Conservation (phyloP, 2,797 vertebrate genomes). For the Amniataba percoides region DNA sequence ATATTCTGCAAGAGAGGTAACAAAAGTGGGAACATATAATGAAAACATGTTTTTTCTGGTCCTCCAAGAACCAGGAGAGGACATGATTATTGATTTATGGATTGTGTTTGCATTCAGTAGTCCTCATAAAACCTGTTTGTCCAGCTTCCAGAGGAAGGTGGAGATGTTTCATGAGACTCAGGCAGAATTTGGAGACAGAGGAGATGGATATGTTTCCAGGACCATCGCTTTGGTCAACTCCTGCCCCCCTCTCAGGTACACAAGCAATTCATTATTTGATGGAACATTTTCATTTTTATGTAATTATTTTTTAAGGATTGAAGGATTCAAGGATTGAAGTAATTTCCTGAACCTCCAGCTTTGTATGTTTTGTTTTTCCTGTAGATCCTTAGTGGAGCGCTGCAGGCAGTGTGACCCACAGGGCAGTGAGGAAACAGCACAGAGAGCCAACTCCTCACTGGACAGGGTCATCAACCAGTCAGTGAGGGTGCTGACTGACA, state of each 20-base stretch:
- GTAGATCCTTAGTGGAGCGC: slow-evolving; percentile 89
- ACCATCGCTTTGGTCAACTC: slow-evolving; percentile 92
- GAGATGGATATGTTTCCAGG: slow-evolving; percentile 85
- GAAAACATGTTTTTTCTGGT: not conserved
- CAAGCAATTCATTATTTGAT: not conserved
- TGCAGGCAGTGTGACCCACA: slow-evolving; percentile 89
- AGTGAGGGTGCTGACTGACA: slow-evolving; percentile 87
- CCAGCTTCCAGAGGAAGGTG: slow-evolving; percentile 92
- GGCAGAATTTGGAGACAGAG: slow-evolving; percentile 84
- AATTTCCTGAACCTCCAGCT: not conserved
- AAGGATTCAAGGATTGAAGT: not conserved
- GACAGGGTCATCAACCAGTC: slow-evolving; percentile 90
- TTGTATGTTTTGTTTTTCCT: slow-evolving; percentile 2
- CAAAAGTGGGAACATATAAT: not conserved
- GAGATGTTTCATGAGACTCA: slow-evolving; percentile 91
- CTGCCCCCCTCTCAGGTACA: slow-evolving; percentile 92
- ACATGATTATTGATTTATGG: not conserved
- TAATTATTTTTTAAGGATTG: not conserved
- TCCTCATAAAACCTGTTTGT: slow-evolving; percentile 38
- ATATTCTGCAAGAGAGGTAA: not conserved
- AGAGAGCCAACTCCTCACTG: slow-evolving; percentile 86
- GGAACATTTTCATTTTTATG: not conserved
- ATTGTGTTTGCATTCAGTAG: slow-evolving; percentile 1
- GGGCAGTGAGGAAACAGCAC: slow-evolving; percentile 86
- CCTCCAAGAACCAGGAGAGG: not conserved